Evolutionary conservation across 2,888 invertebrate species (phyloP).

Genomic region (Eutolmus rufibarbis): DNA sequence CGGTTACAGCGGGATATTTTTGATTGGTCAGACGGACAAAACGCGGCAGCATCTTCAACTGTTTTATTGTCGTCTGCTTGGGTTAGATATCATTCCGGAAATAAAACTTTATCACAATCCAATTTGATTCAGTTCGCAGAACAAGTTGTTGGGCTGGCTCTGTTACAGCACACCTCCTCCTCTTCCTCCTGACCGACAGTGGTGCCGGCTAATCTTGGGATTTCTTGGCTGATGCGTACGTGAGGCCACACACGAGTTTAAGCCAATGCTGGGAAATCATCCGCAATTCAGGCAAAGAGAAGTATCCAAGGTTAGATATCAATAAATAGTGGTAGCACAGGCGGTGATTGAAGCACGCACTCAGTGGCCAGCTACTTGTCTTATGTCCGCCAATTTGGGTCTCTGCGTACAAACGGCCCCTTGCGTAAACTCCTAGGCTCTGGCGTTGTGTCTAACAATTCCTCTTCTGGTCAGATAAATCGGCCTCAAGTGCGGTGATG

Average conservation of each 20-base stretch:
- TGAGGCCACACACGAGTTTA: neutral
- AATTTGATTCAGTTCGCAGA: neutral
- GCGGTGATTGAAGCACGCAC: neutral
- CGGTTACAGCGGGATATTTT: neutral
- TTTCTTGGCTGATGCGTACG: slow-evolving; percentile 1
- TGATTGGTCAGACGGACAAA: neutral
- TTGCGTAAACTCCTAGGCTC: neutral
- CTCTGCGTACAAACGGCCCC: neutral
- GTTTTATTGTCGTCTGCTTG: neutral
- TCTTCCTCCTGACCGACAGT: neutral
- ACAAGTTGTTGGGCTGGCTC: neutral
- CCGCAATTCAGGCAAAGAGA: neutral
- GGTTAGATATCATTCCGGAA: slow-evolving; percentile 3
- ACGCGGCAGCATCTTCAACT: neutral
- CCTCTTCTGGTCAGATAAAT: neutral
- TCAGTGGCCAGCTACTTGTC: neutral
- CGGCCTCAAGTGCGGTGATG: neutral
- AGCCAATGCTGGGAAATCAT: neutral
- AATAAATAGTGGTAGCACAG: neutral
- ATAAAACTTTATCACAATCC: slow-evolving; percentile 17
- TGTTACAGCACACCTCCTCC: neutral
- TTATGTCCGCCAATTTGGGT: neutral
- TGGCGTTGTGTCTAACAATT: neutral
- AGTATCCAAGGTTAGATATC: neutral
- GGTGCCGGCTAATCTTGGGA: neutral